Evolutionary conservation across 2,888 invertebrate genomes (phyloP).

Genomic region (Tachina grossa): DNA sequence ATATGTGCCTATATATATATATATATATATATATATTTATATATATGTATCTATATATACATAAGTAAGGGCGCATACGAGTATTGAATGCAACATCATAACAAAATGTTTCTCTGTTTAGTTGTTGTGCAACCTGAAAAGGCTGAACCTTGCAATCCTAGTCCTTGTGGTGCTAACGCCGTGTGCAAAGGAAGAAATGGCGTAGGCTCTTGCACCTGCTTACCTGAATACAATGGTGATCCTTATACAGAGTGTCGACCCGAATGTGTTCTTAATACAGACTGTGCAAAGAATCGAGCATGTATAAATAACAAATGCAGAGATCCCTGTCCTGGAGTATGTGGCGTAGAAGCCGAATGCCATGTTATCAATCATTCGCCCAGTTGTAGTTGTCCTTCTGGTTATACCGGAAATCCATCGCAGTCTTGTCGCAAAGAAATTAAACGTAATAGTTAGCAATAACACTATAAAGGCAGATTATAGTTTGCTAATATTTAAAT

Average conservation of each 20-base stretch:
- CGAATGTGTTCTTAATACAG: slow-evolving; percentile 92
- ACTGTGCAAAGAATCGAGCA: slow-evolving; percentile 89
- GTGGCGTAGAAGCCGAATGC: slow-evolving; percentile 91
- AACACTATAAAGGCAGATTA: slow-evolving; percentile 74
- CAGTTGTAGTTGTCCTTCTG: slow-evolving; percentile 90
- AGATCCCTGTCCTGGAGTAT: slow-evolving; percentile 92
- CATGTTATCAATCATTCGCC: slow-evolving; percentile 92
- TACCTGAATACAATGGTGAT: slow-evolving; percentile 92
- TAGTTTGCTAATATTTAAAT: slow-evolving; percentile 47
- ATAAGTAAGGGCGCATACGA: background rate
- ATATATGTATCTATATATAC: too few species aligned
- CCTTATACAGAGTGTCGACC: slow-evolving; percentile 93
- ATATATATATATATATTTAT: too few species aligned
- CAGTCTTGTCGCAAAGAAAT: slow-evolving; percentile 84
- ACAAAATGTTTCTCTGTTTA: slow-evolving; percentile 66
- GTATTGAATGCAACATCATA: background rate
- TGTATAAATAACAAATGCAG: slow-evolving; percentile 93
- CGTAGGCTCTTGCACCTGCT: slow-evolving; percentile 92
- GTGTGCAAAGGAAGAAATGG: slow-evolving; percentile 91
- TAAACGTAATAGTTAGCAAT: slow-evolving; percentile 83
- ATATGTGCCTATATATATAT: background rate
- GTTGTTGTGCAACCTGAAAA: slow-evolving; percentile 84
- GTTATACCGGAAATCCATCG: slow-evolving; percentile 90
- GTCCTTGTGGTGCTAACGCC: slow-evolving; percentile 94
- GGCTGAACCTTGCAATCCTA: slow-evolving; percentile 91